A percentile compares a stretch with the other conserved stretches of the same genome.
These are phyloP conservation scores for Rhagonycha fulva DNA, from an alignment of 2,888 invertebrate species.

Conservation along the genomic window DNA sequence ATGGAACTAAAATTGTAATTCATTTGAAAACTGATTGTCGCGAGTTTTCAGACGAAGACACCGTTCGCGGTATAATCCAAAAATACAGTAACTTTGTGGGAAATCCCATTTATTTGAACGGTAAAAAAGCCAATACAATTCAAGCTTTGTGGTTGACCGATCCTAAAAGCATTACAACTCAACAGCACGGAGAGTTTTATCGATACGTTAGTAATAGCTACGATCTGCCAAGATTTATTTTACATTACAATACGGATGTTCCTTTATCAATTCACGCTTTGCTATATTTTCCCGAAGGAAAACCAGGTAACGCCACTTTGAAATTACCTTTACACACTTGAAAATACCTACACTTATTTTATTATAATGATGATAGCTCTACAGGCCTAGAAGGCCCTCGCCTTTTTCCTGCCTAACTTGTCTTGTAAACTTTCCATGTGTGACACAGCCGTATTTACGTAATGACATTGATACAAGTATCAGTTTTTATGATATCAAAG, in stretches of 20 bases:
- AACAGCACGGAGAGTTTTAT: conserved; percentile 93
- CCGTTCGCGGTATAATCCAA: conserved; percentile 82
- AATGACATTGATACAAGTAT: too few relatives aligned
- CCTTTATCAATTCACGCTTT: conserved; percentile 90
- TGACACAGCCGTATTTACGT: too few relatives aligned
- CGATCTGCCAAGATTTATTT: conserved; percentile 84
- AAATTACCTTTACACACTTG: not conserved
- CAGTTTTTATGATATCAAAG: too few relatives aligned
- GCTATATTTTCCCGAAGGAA: conserved; percentile 92
- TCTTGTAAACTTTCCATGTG: too few relatives aligned
- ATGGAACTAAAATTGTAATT: conserved; percentile 92
- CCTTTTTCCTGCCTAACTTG: too few relatives aligned
- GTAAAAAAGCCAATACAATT: conserved; percentile 85
- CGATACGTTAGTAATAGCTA: conserved; percentile 84
- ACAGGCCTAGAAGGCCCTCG: too few relatives aligned
- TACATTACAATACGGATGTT: conserved; percentile 93
- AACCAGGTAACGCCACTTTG: conserved; percentile 45
- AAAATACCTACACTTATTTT: too few relatives aligned
- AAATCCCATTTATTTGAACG: conserved; percentile 89
- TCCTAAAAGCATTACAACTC: conserved; percentile 80
- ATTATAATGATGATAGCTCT: too few relatives aligned
- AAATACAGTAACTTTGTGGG: conserved; percentile 98
- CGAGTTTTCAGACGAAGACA: conserved; percentile 87
- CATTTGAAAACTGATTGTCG: conserved; percentile 86
- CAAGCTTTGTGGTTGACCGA: conserved; percentile 94